These are phyloP conservation scores for Microtus montanus DNA, from an alignment of 2,113 vertebrate genomes.

Conservation along the genomic window DNA sequence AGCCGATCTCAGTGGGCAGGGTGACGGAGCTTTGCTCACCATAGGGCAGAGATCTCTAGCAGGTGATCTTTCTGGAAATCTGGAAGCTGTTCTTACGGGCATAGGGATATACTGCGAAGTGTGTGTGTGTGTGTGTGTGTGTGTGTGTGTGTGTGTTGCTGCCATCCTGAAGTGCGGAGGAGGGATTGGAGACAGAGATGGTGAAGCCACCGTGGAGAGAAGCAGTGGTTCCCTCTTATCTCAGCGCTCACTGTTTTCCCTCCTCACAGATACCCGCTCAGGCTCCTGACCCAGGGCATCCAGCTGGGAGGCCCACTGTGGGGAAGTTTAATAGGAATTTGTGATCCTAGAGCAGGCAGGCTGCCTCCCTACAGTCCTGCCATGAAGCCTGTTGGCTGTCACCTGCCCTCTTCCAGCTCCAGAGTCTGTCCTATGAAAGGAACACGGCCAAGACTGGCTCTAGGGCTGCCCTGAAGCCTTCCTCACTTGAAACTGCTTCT, in stretches of 20 bases:
- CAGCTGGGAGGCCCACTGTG: background rate
- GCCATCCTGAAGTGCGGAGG: background rate
- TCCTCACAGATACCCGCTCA: background rate
- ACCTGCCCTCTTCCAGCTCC: rapidly evolving
- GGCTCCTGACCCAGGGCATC: too few species aligned
- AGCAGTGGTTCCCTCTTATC: background rate
- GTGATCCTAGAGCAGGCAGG: background rate
- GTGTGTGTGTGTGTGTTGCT: rapidly evolving
- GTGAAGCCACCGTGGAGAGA: rapidly evolving
- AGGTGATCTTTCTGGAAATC: background rate
- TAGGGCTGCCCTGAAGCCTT: rapidly evolving
- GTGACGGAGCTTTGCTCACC: background rate
- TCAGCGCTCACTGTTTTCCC: too few species aligned
- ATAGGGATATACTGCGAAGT: rapidly evolving
- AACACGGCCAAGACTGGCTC: background rate
- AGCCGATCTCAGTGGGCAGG: background rate
- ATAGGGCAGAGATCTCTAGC: background rate
- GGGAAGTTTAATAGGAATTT: background rate
- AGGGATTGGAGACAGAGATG: background rate
- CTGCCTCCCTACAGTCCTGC: background rate
- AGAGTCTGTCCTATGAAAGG: background rate
- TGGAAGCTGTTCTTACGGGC: background rate
- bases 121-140: too few species aligned
- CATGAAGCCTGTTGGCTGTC: background rate
- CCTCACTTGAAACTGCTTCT: background rate